Percentiles rank a stretch among this genome's conserved stretches.
Evolutionary conservation across 2,888 invertebrate genomes (phyloP).

Genomic region (Cephonodes hylas): DNA sequence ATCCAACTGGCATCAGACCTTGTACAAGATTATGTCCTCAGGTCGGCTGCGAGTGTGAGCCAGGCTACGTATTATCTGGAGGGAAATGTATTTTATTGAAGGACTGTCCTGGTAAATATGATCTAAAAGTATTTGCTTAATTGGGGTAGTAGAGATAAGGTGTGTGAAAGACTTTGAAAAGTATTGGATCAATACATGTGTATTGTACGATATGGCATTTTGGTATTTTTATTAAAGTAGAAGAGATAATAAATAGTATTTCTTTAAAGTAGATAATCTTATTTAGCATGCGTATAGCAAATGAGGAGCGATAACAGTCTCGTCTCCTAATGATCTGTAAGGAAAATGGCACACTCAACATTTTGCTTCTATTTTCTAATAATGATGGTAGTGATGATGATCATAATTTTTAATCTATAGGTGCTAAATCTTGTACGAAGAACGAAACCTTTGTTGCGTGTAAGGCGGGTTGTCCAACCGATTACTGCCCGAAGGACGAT

Average conservation of each 20-base stretch:
- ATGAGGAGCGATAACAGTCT: no score
- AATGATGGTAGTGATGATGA: no score
- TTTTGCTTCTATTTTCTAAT: no score
- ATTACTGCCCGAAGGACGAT: slow-evolving; percentile 42
- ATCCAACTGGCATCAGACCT: slow-evolving; percentile 28
- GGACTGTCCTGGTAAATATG: slow-evolving; percentile 43
- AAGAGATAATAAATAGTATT: no score
- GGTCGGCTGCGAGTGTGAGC: slow-evolving; percentile 36
- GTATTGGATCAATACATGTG: no score
- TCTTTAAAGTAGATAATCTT: no score
- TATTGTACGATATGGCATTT: no score
- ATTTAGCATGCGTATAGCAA: no score
- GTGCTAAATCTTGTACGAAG: slow-evolving; percentile 38
- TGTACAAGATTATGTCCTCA: slow-evolving; percentile 24
- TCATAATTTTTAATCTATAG: no score
- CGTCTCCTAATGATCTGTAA: no score
- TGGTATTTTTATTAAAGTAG: no score
- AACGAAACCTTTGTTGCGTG: slow-evolving; percentile 42
- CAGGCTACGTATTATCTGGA: slow-evolving; percentile 30
- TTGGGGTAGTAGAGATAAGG: background rate
- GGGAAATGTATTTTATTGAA: slow-evolving; percentile 36
- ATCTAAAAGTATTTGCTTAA: background rate
- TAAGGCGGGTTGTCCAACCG: slow-evolving; percentile 35
- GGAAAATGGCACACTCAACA: no score
- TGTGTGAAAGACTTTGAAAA: background rate